These are phyloP conservation scores for Rhincodon typus DNA, from an alignment of 2,797 vertebrate genomes.

Conservation along the genomic window DNA sequence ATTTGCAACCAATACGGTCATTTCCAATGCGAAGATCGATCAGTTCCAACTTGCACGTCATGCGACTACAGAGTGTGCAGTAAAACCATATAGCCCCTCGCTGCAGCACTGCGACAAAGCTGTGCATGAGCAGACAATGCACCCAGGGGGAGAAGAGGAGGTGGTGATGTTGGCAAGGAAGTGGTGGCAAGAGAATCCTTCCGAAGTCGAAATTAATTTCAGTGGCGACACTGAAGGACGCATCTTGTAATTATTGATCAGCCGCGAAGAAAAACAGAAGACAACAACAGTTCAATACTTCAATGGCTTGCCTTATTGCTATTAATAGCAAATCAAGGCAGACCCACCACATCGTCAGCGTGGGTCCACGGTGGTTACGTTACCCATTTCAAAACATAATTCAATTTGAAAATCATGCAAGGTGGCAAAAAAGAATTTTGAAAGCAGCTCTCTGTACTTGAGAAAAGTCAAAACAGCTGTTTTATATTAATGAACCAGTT, in stretches of 20 bases:
- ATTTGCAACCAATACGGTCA: not conserved
- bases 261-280: not conserved
- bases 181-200: not conserved
- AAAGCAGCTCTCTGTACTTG: too few relatives aligned
- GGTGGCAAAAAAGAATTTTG: not conserved
- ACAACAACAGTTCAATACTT: slow-evolving; percentile 10
- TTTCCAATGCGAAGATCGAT: too few relatives aligned
- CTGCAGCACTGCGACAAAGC: slow-evolving; percentile 25
- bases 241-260: not conserved
- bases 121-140: not conserved
- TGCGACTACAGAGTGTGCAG: not conserved
- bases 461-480: not conserved
- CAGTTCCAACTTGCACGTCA: not conserved
- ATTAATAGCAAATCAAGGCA: not conserved
- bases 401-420: not conserved
- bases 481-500: not conserved
- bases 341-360: not conserved
- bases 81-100: not conserved
- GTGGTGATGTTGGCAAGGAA: not conserved
- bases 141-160: not conserved
- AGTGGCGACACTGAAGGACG: not conserved
- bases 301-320: not conserved
- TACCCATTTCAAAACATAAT: not conserved
- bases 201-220: not conserved
- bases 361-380: not conserved